phyloP scores from a whole-genome alignment of 2,113 vertebrate species.

The Okapia johnstoni region DNA sequence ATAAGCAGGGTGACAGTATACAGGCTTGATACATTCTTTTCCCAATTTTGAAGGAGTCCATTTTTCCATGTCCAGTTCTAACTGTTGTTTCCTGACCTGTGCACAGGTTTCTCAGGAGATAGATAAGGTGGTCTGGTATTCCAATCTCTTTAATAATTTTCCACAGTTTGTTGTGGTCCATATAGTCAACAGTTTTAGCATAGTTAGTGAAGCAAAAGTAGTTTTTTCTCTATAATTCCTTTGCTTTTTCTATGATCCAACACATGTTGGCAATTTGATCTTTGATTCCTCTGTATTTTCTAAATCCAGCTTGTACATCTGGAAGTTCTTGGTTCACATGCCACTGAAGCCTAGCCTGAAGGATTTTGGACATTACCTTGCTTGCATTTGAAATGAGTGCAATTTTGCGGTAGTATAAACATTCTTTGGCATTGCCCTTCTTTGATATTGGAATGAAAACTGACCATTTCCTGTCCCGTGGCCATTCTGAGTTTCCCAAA shows the following conservation, averaged over 20 bases:
- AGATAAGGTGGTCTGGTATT: background rate
- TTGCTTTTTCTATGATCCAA: background rate
- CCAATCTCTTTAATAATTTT: background rate
- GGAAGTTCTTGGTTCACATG: background rate
- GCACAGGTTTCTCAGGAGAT: background rate
- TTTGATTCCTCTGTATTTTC: background rate
- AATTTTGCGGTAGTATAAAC: background rate
- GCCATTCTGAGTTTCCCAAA: background rate
- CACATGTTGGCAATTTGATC: background rate
- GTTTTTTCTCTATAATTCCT: background rate
- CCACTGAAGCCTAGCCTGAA: accelerated
- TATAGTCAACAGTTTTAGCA: background rate
- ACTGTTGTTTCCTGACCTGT: background rate
- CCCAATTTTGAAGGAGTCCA: background rate
- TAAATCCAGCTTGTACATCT: background rate
- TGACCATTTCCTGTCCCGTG: background rate
- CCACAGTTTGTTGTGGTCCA: background rate
- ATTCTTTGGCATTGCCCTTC: background rate
- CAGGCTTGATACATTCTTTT: background rate
- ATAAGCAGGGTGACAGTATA: background rate
- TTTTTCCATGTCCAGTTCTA: background rate
- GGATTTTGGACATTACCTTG: background rate
- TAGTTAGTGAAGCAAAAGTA: background rate
- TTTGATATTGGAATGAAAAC: background rate
- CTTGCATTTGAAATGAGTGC: background rate